Conservation (phyloP, 2,113 vertebrate genomes). For the Motacilla tschutschensis region DNA sequence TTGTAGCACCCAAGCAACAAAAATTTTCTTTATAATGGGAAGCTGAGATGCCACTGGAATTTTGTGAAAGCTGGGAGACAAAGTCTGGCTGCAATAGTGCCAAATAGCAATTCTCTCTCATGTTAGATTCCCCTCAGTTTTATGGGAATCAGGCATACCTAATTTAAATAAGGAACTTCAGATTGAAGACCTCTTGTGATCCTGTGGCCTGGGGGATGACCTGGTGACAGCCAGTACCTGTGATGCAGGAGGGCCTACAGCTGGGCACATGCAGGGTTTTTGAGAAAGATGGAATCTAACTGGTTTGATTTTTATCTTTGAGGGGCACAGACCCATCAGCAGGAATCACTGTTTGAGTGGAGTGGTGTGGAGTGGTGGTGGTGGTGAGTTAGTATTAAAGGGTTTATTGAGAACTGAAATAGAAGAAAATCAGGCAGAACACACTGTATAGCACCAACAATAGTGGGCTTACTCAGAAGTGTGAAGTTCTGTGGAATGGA, state of each 20-base stretch:
- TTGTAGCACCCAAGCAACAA: neutral
- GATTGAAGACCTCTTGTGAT: neutral
- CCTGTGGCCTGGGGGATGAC: neutral
- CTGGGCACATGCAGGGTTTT: neutral
- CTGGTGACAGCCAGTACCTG: neutral
- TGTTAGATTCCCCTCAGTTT: neutral
- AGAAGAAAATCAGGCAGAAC: neutral
- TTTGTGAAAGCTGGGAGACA: neutral
- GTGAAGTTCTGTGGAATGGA: neutral
- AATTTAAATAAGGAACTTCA: neutral
- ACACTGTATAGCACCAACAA: neutral
- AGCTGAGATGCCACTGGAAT: conserved; percentile 7
- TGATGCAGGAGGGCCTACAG: neutral
- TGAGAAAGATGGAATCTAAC: neutral
- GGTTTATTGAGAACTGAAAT: neutral
- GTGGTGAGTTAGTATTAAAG: neutral
- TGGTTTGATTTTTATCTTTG: neutral
- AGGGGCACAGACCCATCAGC: neutral
- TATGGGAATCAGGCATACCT: neutral
- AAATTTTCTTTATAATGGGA: neutral
- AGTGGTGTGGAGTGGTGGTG: neutral
- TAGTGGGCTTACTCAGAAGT: neutral
- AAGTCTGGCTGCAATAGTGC: neutral
- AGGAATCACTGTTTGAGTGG: neutral
- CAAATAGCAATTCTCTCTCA: neutral